Base-by-base conservation (phyloP, 1,140 invertebrate genomes). In the Fopius arisanus region DNA sequence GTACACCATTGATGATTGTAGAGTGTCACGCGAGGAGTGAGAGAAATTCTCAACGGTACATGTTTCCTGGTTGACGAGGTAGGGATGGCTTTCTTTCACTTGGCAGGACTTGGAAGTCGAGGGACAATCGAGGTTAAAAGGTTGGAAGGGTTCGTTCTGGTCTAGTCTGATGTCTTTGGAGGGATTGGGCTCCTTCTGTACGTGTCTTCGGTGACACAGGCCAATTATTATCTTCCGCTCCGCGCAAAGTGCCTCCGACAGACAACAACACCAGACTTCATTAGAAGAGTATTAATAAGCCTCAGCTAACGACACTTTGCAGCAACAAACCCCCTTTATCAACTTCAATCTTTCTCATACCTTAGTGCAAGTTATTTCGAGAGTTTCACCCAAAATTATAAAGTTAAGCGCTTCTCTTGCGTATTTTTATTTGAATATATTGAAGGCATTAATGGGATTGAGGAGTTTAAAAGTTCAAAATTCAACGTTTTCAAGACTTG, bases 211-310 rank as follows among this genome's bases (percentile, higher is more conserved):
- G n/a, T 51, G 43, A 19, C 43, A 51, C n/a, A 51, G 14, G 43
- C 43, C 29, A 65, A 65, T 65, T 65, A 65, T 37, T 65, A 29
- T 65, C 62, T 65, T 65, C 62, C 26, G 62, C 29, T 65, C 16
- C 28, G 31, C 33, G 62, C 23, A 31, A n/a, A 29, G 29, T n/a
- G 23, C 41, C 41, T 6, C 14, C 41, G 16, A 6, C 14, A 3
- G 41, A 48, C 12, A 12, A 51, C 43, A 21, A 19, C n/a, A 51
- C 33, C 3, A 21, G 19, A 16, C 43, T 16, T 51, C 43, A 51
- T 21, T 51, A 51, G 43, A 51, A 2, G 43, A 19, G 14, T 51
- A 51, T 19, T 51, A 51, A 51, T 51, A 51, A 51, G 19, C 43
- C 43, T 51, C 14, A 51, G n/a, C 43, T 51, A 51, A 51, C 43